These are phyloP conservation scores for Idaea dimidiata DNA, from an alignment of 2,888 invertebrate species.

Conservation along the genomic window DNA sequence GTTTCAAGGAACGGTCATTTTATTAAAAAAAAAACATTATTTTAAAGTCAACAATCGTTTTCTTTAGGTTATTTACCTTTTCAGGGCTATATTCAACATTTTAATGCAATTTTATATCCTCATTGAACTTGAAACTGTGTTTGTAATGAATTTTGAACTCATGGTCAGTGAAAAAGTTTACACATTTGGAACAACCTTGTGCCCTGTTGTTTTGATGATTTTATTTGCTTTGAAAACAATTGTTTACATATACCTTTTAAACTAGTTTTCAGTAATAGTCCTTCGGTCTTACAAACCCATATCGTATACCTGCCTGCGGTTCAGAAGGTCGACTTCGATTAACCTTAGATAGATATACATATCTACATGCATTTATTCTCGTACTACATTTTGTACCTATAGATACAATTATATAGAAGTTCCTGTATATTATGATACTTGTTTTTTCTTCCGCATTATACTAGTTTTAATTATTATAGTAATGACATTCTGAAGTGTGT, in stretches of 20 bases:
- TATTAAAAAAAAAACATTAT: neutral
- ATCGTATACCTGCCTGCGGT: neutral
- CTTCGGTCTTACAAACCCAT: constrained; percentile 7
- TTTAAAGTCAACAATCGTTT: neutral
- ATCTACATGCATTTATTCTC: constrained; percentile 3
- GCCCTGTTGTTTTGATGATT: constrained; percentile 20
- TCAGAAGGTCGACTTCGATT: constrained; percentile 59
- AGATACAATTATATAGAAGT: constrained; percentile 6
- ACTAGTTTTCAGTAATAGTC: constrained; percentile 47
- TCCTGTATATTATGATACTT: constrained; percentile 21
- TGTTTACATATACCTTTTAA: constrained; percentile 25
- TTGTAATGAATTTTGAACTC: constrained; percentile 7
- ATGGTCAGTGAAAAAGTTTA: constrained; percentile 15
- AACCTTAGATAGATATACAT: constrained; percentile 1
- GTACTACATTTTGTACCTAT: neutral
- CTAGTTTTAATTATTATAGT: constrained; percentile 5
- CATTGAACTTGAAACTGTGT: constrained; percentile 25
- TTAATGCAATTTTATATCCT: constrained; percentile 12
- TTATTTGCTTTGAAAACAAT: constrained; percentile 21
- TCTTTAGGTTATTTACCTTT: constrained; percentile 1
- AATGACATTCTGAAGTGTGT: constrained; percentile 6
- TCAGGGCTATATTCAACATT: neutral
- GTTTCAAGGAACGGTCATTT: neutral
- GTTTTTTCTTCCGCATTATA: constrained; percentile 32
- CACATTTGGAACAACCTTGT: constrained; percentile 15